These are phyloP conservation scores for Leptinotarsa haldemani DNA, from an alignment of 2,888 invertebrate species.

Conservation along the genomic window DNA sequence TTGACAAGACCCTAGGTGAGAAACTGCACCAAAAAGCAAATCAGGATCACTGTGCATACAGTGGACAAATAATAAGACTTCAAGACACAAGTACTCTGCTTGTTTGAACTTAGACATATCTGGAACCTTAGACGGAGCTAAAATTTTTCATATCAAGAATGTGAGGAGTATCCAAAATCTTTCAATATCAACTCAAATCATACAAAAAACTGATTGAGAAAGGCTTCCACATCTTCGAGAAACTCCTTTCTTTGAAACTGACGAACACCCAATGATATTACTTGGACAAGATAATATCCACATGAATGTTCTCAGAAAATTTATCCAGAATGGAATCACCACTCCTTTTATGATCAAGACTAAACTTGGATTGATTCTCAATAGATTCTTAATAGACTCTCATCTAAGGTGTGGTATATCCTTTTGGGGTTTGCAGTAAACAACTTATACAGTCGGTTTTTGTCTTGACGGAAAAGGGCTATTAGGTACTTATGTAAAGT, in stretches of 20 bases:
- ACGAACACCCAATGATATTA: neutral
- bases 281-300: too few relatives aligned
- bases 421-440: too few relatives aligned
- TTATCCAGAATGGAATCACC: too few relatives aligned
- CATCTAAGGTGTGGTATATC: too few relatives aligned
- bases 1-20: neutral
- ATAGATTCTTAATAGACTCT: neutral
- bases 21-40: neutral
- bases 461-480: too few relatives aligned
- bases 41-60: neutral
- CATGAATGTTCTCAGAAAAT: too few relatives aligned
- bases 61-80: slow-evolving; percentile 7
- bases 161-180: neutral
- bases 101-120: slow-evolving; percentile 5
- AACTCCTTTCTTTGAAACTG: neutral
- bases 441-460: too few relatives aligned
- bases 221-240: neutral
- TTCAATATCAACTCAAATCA: neutral
- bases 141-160: neutral
- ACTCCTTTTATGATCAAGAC: too few relatives aligned
- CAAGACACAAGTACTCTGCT: neutral
- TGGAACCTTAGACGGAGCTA: neutral
- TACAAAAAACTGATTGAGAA: neutral
- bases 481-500: too few relatives aligned
- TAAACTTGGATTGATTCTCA: too few relatives aligned